Conservation (phyloP, 2,888 invertebrate genomes). For the Cyclophora albipunctata region DNA sequence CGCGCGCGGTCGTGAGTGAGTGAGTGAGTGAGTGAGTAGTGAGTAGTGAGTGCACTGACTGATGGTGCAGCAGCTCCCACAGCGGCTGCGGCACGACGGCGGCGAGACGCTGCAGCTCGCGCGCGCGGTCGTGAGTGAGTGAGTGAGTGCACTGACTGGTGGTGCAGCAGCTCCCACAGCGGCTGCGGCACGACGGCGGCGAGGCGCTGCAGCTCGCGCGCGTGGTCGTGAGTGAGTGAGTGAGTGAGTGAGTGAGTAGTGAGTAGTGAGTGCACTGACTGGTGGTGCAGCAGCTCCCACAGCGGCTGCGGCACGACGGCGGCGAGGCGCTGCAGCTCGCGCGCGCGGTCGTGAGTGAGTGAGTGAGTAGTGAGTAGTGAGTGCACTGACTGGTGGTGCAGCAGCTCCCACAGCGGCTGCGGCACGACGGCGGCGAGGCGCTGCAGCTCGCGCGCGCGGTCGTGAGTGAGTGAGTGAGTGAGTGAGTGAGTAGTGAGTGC, state of each 20-base stretch:
- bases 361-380: too few relatives aligned
- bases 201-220: conserved; percentile 83
- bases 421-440: conserved; percentile 82
- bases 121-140: conserved; percentile 87
- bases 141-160: too few relatives aligned
- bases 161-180: conserved; percentile 92
- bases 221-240: too few relatives aligned
- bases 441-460: conserved; percentile 82
- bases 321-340: conserved; percentile 81
- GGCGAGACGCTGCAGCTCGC: conserved; percentile 81
- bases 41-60: too few relatives aligned
- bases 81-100: conserved; percentile 84
- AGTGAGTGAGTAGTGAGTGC: conserved; percentile 80
- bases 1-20: conserved; percentile 86
- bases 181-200: conserved; percentile 84
- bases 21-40: too few relatives aligned
- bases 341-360: conserved; percentile 87
- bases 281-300: conserved; percentile 87
- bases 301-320: conserved; percentile 84
- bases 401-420: conserved; percentile 89
- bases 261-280: too few relatives aligned
- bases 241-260: too few relatives aligned
- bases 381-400: conserved; percentile 82
- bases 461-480: too few relatives aligned
- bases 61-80: conserved; percentile 87